Base-by-base conservation (phyloP, 2,888 invertebrate species). In the Charanyca ferruginea region DNA sequence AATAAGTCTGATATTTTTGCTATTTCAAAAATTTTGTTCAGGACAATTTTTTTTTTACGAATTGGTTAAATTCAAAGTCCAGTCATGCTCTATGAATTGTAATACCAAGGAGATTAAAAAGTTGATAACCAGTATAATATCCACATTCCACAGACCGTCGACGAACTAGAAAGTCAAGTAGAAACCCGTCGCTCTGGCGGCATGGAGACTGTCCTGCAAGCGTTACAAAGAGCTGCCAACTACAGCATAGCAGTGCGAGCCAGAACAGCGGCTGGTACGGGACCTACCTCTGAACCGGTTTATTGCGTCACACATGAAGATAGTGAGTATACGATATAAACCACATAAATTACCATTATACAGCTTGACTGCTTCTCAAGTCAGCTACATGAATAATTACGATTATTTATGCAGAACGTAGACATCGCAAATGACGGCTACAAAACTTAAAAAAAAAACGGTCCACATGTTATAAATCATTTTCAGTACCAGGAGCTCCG, bases 231-330 rank as follows among this genome's bases (percentile, higher is more conserved):
- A 84, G 98, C 97, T 78, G 97, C 98, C 32, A 98, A 98, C 95
- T 98, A 98, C 93, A 98, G 98, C 64, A 95, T 98, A 66, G 96
- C 97, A 77, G 97, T 98, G 8, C 93, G 98, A 83, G 98, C 98
- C 3, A 97, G 97, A 81, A 98, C 98, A 0, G 96, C 97, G 22
- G 98, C 97, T n/a, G 98, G 98, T 1, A 97, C 98, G 81, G 98
- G 98, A 0, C 96, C 97, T 23, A 94, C 97, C 59, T 97, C 97
- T 78, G 91, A 96, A 45, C 96, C 97, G 4, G 95, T 98, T 62
- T 97, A 96, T 90, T 98, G 98, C 89, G 94, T 96, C 68, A 98
- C 98, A 0, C 97, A 98, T 77, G 98, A 98, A 91, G 98, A 98
- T 89, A 96, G 98, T 98, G 89, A 93, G 88, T 79, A n/a, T n/a